Evolutionary conservation across 2,888 invertebrate species (phyloP).

Genomic region (Ophioninae sp.): DNA sequence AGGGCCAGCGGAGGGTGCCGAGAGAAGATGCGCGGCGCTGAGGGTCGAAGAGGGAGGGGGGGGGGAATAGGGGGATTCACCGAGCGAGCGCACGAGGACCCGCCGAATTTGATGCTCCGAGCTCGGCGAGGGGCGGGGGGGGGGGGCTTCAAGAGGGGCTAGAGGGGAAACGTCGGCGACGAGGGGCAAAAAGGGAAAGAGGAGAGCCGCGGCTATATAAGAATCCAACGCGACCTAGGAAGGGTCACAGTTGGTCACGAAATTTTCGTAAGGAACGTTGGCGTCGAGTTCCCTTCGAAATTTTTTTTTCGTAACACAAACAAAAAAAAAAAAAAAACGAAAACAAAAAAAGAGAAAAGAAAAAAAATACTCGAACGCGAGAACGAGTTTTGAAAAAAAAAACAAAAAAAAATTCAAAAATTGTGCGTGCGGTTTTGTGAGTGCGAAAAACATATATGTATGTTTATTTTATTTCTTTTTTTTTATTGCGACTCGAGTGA

Average conservation of each 20-base stretch:
- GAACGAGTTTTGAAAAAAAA: neutral
- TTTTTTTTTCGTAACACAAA: neutral
- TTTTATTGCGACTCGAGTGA: too few relatives aligned
- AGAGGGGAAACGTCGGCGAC: conserved; percentile 3
- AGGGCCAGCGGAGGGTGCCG: neutral
- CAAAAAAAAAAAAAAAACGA: conserved; percentile 21
- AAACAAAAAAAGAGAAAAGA: conserved; percentile 5
- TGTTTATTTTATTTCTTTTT: too few relatives aligned
- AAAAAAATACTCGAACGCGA: neutral
- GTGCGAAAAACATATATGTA: conserved; percentile 11
- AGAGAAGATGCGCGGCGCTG: conserved; percentile 6
- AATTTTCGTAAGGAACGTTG: conserved; percentile 69
- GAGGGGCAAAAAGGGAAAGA: conserved; percentile 63
- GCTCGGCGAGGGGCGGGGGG: conserved; percentile 27
- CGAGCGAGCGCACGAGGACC: conserved; percentile 55
- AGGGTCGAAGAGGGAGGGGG: conserved; percentile 37
- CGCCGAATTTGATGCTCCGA: conserved; percentile 45
- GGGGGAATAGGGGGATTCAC: conserved; percentile 63
- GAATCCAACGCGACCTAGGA: conserved; percentile 72
- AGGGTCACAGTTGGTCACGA: conserved; percentile 78
- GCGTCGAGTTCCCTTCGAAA: conserved; percentile 36
- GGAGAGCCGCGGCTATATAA: conserved; percentile 77
- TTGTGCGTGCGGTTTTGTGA: conserved; percentile 35
- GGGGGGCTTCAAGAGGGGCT: neutral
- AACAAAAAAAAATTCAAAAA: neutral